These are phyloP conservation scores for Erinaceus europaeus DNA, from an alignment of 2,113 vertebrate genomes.

Conservation along the genomic window DNA sequence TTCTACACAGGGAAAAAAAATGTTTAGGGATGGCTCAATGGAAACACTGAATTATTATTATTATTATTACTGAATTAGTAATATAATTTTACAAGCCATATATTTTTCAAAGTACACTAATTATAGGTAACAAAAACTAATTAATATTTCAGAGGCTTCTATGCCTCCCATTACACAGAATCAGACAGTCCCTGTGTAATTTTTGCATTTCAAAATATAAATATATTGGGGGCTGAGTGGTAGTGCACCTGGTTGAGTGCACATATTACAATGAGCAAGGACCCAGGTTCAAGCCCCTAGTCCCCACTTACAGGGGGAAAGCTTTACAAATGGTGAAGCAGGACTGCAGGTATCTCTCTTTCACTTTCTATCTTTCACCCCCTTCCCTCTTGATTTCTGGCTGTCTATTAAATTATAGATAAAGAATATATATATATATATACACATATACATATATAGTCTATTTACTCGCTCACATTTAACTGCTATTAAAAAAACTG, in stretches of 20 bases:
- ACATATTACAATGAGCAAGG: too few species aligned
- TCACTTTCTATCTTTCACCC: too few species aligned
- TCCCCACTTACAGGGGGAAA: too few species aligned
- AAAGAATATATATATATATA: slow-evolving; percentile 7
- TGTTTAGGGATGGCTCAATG: background rate
- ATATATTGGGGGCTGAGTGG: too few species aligned
- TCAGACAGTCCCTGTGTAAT: background rate
- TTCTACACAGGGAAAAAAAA: slow-evolving; percentile 2
- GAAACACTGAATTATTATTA: background rate
- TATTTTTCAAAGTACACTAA: slow-evolving; percentile 8
- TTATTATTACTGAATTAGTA: background rate
- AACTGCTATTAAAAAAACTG: background rate
- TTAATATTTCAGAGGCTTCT: background rate
- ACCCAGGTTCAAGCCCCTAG: too few species aligned
- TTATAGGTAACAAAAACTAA: background rate
- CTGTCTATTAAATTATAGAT: too few species aligned
- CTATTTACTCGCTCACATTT: background rate
- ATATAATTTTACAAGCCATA: background rate
- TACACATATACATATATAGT: background rate
- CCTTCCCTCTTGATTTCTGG: too few species aligned
- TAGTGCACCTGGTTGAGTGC: too few species aligned
- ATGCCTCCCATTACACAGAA: background rate
- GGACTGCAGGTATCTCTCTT: too few species aligned
- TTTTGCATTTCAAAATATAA: background rate
- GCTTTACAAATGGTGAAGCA: too few species aligned